Evolutionary conservation across 1,140 invertebrate genomes (phyloP).

Genomic region (Drosophila arizonae): DNA sequence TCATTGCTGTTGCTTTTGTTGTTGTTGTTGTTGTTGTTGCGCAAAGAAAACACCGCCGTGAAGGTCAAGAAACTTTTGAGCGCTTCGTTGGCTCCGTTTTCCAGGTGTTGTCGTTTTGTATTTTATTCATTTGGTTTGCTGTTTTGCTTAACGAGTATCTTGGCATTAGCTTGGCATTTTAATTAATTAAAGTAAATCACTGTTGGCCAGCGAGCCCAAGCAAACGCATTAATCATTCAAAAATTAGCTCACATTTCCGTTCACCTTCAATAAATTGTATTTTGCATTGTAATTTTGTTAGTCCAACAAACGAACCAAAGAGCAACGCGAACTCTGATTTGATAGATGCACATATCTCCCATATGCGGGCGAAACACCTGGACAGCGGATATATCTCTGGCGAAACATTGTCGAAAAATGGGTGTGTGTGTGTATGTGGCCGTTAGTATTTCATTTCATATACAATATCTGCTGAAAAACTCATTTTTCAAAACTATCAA

Average conservation of each 20-base stretch:
- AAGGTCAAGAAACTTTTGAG: conserved; percentile 76
- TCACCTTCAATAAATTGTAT: conserved; percentile 79
- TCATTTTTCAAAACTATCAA: no score
- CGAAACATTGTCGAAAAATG: background rate
- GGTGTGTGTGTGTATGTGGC: no score
- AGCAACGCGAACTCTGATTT: background rate
- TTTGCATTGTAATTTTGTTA: conserved; percentile 49
- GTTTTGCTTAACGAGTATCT: conserved; percentile 18
- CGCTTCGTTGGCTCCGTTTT: conserved; percentile 44
- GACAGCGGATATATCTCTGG: conserved; percentile 5
- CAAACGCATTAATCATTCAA: conserved; percentile 71
- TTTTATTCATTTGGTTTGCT: background rate
- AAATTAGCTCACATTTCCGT: conserved; percentile 78
- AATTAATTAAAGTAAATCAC: conserved; percentile 78
- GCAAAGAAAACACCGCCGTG: conserved; percentile 48
- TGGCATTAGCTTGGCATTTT: conserved; percentile 47
- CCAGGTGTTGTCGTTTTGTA: conserved; percentile 14
- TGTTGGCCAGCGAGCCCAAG: conserved; percentile 50
- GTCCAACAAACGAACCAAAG: background rate
- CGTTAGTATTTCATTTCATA: no score
- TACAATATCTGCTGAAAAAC: no score
- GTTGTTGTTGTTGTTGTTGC: conserved; percentile 34
- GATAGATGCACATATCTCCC: background rate
- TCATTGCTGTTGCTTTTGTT: conserved; percentile 1
- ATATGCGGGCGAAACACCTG: conserved; percentile 26